Conservation (phyloP, 2,888 invertebrate genomes). For the Melanophora roralis region DNA sequence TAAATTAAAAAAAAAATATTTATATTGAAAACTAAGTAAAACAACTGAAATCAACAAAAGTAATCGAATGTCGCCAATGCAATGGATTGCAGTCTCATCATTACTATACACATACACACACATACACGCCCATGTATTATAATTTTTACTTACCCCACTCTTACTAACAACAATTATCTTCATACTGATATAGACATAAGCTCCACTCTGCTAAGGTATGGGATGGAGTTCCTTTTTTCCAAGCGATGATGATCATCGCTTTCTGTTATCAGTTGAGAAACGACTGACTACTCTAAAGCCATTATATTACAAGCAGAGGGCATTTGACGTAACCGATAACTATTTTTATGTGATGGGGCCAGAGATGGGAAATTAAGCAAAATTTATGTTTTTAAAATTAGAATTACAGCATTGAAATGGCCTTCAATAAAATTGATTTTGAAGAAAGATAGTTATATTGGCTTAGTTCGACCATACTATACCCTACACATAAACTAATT, state of each 20-base stretch:
- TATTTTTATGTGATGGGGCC: conserved; percentile 16
- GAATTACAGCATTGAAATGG: too few relatives aligned
- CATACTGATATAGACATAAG: not conserved
- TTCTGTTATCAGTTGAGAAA: conserved; percentile 58
- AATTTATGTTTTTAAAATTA: too few relatives aligned
- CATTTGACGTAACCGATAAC: conserved; percentile 33
- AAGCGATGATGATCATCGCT: conserved; percentile 19
- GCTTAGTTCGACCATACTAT: too few relatives aligned
- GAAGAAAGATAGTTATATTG: too few relatives aligned
- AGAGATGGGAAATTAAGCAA: not conserved
- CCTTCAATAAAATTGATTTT: too few relatives aligned
- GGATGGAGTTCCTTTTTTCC: conserved; percentile 10
- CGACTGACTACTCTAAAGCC: conserved; percentile 55
- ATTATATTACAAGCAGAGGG: conserved; percentile 42
- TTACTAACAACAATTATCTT: conserved; percentile 30
- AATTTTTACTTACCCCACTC: conserved; percentile 23
- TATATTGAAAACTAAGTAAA: conserved; percentile 36
- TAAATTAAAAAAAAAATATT: conserved; percentile 13
- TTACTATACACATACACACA: conserved; percentile 35
- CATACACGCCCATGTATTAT: not conserved
- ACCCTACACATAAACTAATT: too few relatives aligned
- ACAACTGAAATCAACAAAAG: conserved; percentile 67
- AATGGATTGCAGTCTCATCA: conserved; percentile 61
- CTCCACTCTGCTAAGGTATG: not conserved
- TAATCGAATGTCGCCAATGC: conserved; percentile 74